Evolutionary conservation across 2,888 invertebrate species (phyloP).

Genomic region (Morpho helenor): DNA sequence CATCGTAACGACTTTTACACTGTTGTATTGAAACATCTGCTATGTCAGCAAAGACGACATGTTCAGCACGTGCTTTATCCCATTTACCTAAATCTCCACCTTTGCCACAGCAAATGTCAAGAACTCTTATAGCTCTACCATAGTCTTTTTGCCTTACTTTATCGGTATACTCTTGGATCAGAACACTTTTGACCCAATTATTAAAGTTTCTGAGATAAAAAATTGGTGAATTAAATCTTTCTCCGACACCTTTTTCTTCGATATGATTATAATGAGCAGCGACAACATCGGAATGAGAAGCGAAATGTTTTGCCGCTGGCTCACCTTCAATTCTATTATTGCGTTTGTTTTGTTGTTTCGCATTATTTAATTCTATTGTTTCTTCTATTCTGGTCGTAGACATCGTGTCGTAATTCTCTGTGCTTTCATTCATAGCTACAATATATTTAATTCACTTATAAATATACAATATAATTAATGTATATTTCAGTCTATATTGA

Average conservation of each 20-base stretch:
- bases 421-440: conserved; percentile 1
- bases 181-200: conserved; percentile 98
- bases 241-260: conserved; percentile 88
- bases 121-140: conserved; percentile 84
- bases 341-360: background rate
- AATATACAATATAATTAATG: too few relatives aligned
- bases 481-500: too few relatives aligned
- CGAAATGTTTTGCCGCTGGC: conserved; percentile 7
- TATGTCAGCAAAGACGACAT: conserved; percentile 95
- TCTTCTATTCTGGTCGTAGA: background rate
- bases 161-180: conserved; percentile 90
- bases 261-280: conserved; percentile 96
- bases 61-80: conserved; percentile 88
- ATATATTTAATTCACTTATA: background rate
- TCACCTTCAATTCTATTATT: conserved; percentile 12
- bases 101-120: conserved; percentile 99
- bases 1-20: conserved; percentile 90
- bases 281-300: conserved; percentile 76
- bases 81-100: conserved; percentile 99
- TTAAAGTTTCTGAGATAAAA: conserved; percentile 97
- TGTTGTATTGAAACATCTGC: conserved; percentile 95
- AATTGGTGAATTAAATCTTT: conserved; percentile 93
- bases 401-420: background rate
- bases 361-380: background rate
- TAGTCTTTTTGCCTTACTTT: conserved; percentile 83